Conservation (phyloP, 2,113 vertebrate genomes). For the Gymnarchus niloticus region DNA sequence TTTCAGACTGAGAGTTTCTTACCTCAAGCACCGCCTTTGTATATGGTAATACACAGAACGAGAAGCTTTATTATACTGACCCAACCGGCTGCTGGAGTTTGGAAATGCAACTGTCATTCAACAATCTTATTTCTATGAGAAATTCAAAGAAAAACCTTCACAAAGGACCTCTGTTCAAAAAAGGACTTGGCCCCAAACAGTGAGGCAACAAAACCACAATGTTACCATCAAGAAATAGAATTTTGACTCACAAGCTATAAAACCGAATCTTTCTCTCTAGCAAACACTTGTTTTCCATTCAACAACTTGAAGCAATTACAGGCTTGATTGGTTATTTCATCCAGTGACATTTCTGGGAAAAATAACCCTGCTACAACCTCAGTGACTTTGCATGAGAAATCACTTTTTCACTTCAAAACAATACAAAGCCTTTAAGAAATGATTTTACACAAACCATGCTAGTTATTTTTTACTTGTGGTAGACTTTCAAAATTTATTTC, state of each 20-base stretch:
- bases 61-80: not conserved
- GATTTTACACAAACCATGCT: not conserved
- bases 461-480: not conserved
- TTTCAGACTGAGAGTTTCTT: not conserved
- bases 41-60: not conserved
- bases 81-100: slow-evolving; percentile 22
- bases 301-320: slow-evolving; percentile 26
- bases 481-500: not conserved
- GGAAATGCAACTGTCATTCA: slow-evolving; percentile 19
- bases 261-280: slow-evolving; percentile 27
- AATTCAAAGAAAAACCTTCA: slow-evolving; percentile 27
- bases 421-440: not conserved
- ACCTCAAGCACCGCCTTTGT: not conserved
- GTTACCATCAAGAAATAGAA: not conserved
- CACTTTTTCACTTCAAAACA: not conserved
- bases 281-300: slow-evolving; percentile 22
- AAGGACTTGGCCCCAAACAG: slow-evolving; percentile 27
- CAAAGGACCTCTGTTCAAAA: slow-evolving; percentile 38
- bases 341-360: slow-evolving; percentile 19
- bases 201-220: slow-evolving; percentile 18
- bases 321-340: slow-evolving; percentile 7
- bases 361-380: slow-evolving; percentile 20
- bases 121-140: not conserved
- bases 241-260: slow-evolving; percentile 17
- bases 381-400: slow-evolving; percentile 24